Conservation (phyloP, 2,113 vertebrate species). For the Pandion haliaetus region DNA sequence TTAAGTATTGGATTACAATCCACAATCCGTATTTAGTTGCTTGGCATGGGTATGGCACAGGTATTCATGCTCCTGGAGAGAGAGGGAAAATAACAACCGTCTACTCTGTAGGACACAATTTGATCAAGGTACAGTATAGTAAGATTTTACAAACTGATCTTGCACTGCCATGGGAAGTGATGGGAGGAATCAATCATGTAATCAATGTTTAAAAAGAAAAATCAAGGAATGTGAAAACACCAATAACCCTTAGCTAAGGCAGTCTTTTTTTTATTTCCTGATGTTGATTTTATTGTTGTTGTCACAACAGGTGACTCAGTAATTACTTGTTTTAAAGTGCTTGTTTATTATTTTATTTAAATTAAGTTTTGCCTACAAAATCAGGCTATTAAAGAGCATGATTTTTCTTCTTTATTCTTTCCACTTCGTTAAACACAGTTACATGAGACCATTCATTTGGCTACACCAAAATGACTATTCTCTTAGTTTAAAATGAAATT, state of each 20-base stretch:
- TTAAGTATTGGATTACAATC: constrained; percentile 94
- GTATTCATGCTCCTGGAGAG: constrained; percentile 89
- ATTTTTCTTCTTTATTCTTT: neutral
- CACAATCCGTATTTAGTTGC: constrained; percentile 93
- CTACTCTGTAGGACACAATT: constrained; percentile 89
- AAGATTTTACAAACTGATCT: neutral
- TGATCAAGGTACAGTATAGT: constrained; percentile 87
- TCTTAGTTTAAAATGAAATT: neutral
- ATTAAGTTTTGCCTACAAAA: neutral
- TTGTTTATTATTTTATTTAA: neutral
- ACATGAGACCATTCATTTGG: neutral
- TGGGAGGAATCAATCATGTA: neutral
- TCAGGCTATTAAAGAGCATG: neutral
- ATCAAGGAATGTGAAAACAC: neutral
- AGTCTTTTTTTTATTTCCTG: neutral
- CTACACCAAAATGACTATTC: neutral
- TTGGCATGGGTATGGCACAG: constrained; percentile 89
- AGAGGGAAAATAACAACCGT: constrained; percentile 70
- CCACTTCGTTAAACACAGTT: neutral
- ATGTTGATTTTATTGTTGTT: neutral
- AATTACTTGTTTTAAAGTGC: neutral
- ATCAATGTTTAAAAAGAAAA: neutral
- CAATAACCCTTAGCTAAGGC: neutral
- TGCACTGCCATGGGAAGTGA: neutral
- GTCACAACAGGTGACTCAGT: neutral